Conservation (phyloP, 2,888 invertebrate species). For the Aspidiotus rigidus region DNA sequence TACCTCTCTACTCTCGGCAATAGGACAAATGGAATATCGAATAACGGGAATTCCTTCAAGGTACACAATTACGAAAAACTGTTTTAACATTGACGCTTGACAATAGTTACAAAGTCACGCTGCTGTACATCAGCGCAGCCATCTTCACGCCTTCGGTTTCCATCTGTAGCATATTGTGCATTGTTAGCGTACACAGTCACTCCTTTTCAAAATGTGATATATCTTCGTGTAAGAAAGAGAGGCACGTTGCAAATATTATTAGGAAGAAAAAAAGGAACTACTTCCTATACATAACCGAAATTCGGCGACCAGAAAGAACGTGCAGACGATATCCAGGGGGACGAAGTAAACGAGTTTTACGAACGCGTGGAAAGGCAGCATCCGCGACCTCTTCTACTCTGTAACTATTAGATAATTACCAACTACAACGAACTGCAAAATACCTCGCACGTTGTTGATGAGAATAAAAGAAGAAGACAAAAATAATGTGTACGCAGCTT, state of each 20-base stretch:
- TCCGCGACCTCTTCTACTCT: too few relatives aligned
- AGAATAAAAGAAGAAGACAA: too few relatives aligned
- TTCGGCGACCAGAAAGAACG: too few relatives aligned
- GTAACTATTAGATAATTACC: too few relatives aligned
- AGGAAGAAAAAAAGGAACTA: too few relatives aligned
- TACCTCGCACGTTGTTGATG: too few relatives aligned
- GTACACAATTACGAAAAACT: conserved; percentile 31
- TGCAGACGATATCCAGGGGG: too few relatives aligned
- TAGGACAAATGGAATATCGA: conserved; percentile 33
- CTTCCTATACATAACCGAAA: too few relatives aligned
- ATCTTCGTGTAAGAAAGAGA: not conserved
- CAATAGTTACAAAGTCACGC: conserved; percentile 29
- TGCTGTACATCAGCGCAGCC: conserved; percentile 23
- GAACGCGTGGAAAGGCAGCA: too few relatives aligned
- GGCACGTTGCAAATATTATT: conserved; percentile 2
- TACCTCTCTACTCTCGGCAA: conserved; percentile 15
- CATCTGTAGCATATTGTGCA: conserved; percentile 12
- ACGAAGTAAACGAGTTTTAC: too few relatives aligned
- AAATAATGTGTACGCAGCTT: too few relatives aligned
- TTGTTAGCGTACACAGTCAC: not conserved
- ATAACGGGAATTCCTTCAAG: conserved; percentile 30
- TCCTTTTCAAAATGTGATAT: conserved; percentile 1
- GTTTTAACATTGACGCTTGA: conserved; percentile 32
- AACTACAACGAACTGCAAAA: too few relatives aligned
- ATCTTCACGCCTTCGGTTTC: conserved; percentile 27